Evolutionary conservation across 2,113 vertebrate genomes (phyloP).

Genomic region (Leptocoma aspasia): DNA sequence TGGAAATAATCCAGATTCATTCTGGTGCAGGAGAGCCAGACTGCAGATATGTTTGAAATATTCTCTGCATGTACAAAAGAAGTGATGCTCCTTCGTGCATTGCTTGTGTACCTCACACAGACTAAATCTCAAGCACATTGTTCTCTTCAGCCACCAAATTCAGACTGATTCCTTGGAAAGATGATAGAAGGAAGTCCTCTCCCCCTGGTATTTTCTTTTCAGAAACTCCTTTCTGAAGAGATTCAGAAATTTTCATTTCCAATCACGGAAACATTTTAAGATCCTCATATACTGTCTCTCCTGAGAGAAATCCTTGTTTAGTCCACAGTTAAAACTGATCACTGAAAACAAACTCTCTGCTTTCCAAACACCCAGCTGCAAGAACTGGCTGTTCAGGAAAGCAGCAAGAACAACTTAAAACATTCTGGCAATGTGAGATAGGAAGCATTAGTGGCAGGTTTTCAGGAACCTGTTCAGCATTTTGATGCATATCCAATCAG

Average conservation of each 20-base stretch:
- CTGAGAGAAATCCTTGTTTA: not conserved
- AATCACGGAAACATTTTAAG: not conserved
- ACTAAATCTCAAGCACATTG: not conserved
- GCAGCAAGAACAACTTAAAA: not conserved
- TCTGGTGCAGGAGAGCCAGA: not conserved
- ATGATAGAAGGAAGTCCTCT: not conserved
- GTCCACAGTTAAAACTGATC: not conserved
- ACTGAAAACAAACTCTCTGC: not conserved
- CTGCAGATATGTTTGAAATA: not conserved
- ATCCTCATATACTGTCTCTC: not conserved
- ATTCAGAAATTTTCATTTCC: not conserved
- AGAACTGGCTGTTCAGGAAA: not conserved
- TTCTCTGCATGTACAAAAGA: not conserved
- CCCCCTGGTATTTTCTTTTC: not conserved
- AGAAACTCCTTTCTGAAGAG: not conserved
- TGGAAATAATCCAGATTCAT: not conserved
- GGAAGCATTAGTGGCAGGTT: not conserved
- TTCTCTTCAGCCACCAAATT: not conserved
- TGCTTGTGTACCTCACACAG: not conserved
- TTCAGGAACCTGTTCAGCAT: not conserved
- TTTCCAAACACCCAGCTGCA: constrained; percentile 8
- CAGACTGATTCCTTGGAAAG: not conserved
- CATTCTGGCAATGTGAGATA: not conserved
- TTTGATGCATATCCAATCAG: not conserved
- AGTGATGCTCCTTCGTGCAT: not conserved